Conservation (phyloP, 1,140 invertebrate species). For the Gerris buenoi region DNA sequence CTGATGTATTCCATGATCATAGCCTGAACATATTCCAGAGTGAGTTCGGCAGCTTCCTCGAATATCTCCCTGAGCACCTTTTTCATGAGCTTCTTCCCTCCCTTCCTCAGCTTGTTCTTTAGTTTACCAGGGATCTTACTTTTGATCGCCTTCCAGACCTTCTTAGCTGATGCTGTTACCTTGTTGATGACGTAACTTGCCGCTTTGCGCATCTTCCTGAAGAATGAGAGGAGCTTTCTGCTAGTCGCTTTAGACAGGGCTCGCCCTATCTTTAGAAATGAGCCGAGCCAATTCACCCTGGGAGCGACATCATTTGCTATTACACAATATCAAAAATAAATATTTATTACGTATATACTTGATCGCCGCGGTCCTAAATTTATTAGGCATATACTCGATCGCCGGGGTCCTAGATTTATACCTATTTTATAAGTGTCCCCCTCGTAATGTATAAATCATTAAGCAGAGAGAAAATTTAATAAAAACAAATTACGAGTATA, state of each 20-base stretch:
- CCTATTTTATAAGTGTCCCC: no score
- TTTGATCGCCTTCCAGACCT: background rate
- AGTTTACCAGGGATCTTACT: conserved; percentile 1
- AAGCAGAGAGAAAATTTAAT: no score
- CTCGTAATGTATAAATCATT: no score
- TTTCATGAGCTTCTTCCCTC: background rate
- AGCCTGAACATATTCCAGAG: background rate
- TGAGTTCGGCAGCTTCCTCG: background rate
- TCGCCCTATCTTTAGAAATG: background rate
- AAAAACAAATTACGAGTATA: no score
- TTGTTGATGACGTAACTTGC: background rate
- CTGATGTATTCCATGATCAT: background rate
- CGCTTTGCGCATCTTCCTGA: background rate
- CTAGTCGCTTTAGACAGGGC: background rate
- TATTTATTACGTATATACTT: no score
- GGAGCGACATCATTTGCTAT: no score
- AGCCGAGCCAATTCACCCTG: no score
- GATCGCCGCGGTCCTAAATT: no score
- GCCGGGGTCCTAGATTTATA: no score
- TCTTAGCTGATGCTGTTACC: background rate
- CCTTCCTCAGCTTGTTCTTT: background rate
- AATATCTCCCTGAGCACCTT: background rate
- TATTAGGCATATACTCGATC: no score
- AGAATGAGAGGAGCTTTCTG: background rate
- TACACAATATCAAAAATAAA: no score